Base-by-base conservation (phyloP, 2,888 invertebrate genomes). In the Rhopalosiphum nymphaeae region DNA sequence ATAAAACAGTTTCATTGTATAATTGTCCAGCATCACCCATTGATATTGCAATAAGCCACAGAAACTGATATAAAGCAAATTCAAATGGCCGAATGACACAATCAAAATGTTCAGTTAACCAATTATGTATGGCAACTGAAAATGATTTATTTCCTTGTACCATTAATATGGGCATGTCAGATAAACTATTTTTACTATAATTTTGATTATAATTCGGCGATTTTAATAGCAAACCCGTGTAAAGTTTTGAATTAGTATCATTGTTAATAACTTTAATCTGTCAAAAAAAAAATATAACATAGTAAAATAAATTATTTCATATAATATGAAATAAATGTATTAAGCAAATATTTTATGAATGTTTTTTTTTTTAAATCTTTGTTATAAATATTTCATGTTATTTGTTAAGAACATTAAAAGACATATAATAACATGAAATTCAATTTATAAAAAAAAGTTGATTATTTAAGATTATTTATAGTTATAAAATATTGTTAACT, bases 41-140 rank as follows among this genome's bases (percentile, higher is more conserved):
- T 9, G 93, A 94, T 61, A 94, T 86, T 7, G 90, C 90, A 56
- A 94, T 94, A 86, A 94, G 61, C 93, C 86, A 94, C 3, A 94
- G 42, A 90, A 94, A 61, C 25, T 94, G 57, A 90, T 86, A 61
- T 16, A 36, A 29, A 26, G 86, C 42, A 86, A 94, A 94, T 90
- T 90, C 86, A 86, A 53, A 94, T 42, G 84, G 93, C 5, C 86
- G 84, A 90, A 94, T 90, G 7, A 90, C 29, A 67, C 93, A 94
- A 86, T 94, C 93, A 91, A 94, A 94, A 61, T 61, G 29, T 46
- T 86, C 86, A 61, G 61, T 29, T 61, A 94, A 36, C 93, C 93
- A 94, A 42, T 61, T 61, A 29, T 94, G 57, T 42, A 94, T 53
- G 25, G 61, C 61, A 46, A 13, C 5, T 29, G 67, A 46, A 2